Percentiles rank a stretch among this genome's conserved stretches.
Conservation (phyloP, 2,888 invertebrate genomes). For the Apamea anceps region DNA sequence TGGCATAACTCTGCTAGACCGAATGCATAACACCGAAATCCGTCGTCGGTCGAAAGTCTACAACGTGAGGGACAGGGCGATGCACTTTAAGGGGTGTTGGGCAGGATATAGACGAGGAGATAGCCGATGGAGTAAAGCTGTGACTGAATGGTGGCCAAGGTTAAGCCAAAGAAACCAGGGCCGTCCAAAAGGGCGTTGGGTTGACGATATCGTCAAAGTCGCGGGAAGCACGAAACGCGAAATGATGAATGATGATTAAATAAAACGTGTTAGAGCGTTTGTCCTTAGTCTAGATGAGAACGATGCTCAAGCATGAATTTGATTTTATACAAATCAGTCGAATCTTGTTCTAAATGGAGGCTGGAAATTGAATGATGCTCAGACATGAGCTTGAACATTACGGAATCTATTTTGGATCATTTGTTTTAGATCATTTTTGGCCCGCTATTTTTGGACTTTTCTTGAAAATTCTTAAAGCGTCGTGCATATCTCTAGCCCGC, state of each 20-base stretch:
- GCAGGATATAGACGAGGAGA: too few species aligned
- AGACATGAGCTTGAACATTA: background rate
- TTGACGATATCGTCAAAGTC: too few species aligned
- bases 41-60: too few species aligned
- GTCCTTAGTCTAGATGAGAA: background rate
- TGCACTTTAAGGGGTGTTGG: too few species aligned
- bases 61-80: too few species aligned
- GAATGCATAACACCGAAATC: too few species aligned
- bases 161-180: too few species aligned
- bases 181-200: too few species aligned
- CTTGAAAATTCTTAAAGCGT: background rate
- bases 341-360: background rate
- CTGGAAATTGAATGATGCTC: background rate
- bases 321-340: background rate
- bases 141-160: too few species aligned
- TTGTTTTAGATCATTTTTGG: background rate
- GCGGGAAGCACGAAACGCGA: too few species aligned
- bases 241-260: background rate
- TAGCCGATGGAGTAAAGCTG: too few species aligned
- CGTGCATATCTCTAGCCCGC: rapidly evolving
- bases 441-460: background rate
- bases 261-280: background rate
- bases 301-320: background rate
- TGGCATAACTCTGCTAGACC: too few species aligned
- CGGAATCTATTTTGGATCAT: background rate